phyloP scores from a whole-genome alignment of 2,113 vertebrate species.

The Lontra canadensis region DNA sequence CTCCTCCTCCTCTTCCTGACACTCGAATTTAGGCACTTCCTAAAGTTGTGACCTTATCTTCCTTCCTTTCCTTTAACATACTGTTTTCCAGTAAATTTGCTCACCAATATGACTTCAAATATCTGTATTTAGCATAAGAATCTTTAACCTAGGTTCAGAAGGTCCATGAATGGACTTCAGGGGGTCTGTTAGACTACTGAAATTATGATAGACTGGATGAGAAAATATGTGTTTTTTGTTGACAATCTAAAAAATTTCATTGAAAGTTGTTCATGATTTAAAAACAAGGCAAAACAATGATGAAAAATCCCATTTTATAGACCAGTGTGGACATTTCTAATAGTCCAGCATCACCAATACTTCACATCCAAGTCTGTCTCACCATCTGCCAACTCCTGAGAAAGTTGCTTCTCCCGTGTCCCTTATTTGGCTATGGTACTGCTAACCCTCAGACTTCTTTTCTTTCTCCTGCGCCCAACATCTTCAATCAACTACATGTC shows the following conservation, averaged over 20 bases:
- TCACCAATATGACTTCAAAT: neutral
- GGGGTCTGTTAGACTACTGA: neutral
- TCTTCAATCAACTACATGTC: neutral
- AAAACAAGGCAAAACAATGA: neutral
- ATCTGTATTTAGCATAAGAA: neutral
- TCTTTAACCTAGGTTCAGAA: neutral
- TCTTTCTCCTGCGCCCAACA: neutral
- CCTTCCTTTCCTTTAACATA: neutral
- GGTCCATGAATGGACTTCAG: neutral
- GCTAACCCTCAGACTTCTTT: neutral
- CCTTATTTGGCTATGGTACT: neutral
- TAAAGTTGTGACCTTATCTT: neutral
- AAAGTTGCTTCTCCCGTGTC: accelerated
- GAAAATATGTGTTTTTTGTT: neutral
- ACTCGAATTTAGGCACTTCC: neutral
- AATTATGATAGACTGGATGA: neutral
- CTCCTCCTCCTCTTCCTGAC: neutral
- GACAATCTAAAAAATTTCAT: neutral
- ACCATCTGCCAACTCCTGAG: neutral
- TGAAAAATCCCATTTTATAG: accelerated
- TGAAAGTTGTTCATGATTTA: neutral
- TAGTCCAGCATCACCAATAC: neutral
- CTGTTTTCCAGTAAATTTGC: neutral
- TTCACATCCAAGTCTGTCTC: accelerated
- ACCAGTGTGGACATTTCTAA: neutral